phyloP scores from a whole-genome alignment of 2,113 vertebrate genomes.

The Cyanoderma ruficeps region DNA sequence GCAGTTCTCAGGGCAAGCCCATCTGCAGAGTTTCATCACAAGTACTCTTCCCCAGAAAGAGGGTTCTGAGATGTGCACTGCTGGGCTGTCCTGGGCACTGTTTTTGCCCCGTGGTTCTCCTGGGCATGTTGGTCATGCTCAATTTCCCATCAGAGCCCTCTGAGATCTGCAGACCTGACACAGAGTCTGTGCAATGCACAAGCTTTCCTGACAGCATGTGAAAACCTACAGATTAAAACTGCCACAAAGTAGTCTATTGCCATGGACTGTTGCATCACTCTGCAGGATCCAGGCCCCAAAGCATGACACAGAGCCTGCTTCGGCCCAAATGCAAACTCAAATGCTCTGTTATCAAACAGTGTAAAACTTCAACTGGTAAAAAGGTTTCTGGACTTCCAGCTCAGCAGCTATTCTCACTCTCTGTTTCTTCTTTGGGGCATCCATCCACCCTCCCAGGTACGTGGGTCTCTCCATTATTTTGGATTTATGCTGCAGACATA shows the following conservation, averaged over 20 bases:
- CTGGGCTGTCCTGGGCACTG: not conserved
- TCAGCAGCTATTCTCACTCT: not conserved
- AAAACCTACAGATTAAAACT: conserved; percentile 26
- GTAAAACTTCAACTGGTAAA: not conserved
- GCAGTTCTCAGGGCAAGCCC: not conserved
- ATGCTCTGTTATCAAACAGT: not conserved
- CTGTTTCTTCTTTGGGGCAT: not conserved
- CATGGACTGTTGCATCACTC: not conserved
- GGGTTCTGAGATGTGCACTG: not conserved
- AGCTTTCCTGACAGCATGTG: conserved; percentile 6
- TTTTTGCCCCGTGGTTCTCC: not conserved
- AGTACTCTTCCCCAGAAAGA: not conserved
- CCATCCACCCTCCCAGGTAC: not conserved
- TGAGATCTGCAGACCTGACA: not conserved
- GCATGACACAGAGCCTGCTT: not conserved
- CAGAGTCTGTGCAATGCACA: not conserved
- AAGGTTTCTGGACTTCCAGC: not conserved
- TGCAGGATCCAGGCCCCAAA: not conserved
- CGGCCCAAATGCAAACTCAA: not conserved
- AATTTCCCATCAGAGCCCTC: conserved; percentile 5
- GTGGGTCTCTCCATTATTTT: not conserved
- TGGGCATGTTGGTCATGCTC: not conserved
- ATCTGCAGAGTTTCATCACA: accelerated
- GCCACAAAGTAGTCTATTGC: not conserved
- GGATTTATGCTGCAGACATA: conserved; percentile 39